These are phyloP conservation scores for Apostichopus parvimensis DNA, from an alignment of 35 echinoderm and acorn worm species.

Conservation along the genomic window DNA sequence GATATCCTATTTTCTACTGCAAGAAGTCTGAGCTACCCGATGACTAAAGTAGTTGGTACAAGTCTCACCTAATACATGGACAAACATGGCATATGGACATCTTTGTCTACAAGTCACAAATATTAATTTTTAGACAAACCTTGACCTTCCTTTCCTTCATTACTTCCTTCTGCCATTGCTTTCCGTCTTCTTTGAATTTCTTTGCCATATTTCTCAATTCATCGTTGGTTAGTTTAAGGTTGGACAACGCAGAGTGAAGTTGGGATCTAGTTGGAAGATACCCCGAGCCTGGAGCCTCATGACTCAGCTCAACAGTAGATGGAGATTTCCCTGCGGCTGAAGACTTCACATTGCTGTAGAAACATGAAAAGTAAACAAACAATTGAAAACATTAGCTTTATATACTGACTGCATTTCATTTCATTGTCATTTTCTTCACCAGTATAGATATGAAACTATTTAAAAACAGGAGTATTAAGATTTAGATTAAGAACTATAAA, in stretches of 20 bases:
- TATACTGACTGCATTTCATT: too few relatives aligned
- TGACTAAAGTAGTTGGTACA: too few relatives aligned
- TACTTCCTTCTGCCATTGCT: slow-evolving; percentile 70
- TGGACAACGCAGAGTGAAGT: slow-evolving; percentile 73
- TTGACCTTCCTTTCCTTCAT: slow-evolving; percentile 76
- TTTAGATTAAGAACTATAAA: too few relatives aligned
- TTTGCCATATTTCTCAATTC: slow-evolving; percentile 77
- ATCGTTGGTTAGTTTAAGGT: slow-evolving; percentile 59
- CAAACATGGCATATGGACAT: too few relatives aligned
- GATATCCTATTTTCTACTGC: too few relatives aligned
- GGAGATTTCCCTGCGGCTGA: neutral
- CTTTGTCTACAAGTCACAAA: neutral
- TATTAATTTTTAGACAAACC: slow-evolving; percentile 4
- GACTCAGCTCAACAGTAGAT: neutral
- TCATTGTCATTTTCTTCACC: too few relatives aligned
- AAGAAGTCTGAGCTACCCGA: too few relatives aligned
- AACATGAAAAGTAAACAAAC: too few relatives aligned
- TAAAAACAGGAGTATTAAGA: too few relatives aligned
- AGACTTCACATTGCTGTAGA: slow-evolving; percentile 23
- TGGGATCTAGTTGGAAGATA: slow-evolving; percentile 65
- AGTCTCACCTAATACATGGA: too few relatives aligned
- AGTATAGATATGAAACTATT: too few relatives aligned
- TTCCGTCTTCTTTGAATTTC: slow-evolving; percentile 65
- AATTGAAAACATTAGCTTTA: too few relatives aligned
- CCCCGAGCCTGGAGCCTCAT: neutral